Evolutionary conservation across 2,888 invertebrate species (phyloP).

Genomic region (Synergus umbraculus): DNA sequence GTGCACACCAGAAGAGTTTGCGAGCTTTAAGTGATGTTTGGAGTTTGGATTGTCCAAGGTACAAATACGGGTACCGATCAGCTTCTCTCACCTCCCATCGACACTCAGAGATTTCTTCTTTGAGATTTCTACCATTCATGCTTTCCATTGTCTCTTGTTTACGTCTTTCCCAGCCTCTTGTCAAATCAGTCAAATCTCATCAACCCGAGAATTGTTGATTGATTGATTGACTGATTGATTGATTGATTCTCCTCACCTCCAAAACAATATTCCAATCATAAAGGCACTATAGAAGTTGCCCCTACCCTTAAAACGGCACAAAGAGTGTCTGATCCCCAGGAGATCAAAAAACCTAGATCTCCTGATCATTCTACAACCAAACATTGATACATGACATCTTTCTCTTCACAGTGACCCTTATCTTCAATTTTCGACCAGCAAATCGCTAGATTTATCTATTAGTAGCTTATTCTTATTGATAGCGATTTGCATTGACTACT

Average conservation of each 20-base stretch:
- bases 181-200: background rate
- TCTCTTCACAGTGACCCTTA: slow-evolving; percentile 16
- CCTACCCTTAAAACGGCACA: background rate
- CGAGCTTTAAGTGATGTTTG: slow-evolving; percentile 43
- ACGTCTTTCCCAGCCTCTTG: background rate
- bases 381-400: slow-evolving; percentile 2
- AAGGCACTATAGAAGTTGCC: slow-evolving; percentile 12
- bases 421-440: slow-evolving; percentile 17
- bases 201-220: background rate
- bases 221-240: too few species aligned
- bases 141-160: slow-evolving; percentile 21
- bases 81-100: slow-evolving; percentile 14
- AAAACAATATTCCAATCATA: background rate
- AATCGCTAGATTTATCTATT: background rate
- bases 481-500: background rate
- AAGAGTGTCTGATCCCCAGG: slow-evolving; percentile 2
- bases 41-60: slow-evolving; percentile 51
- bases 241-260: background rate
- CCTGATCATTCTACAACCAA: background rate
- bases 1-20: slow-evolving; percentile 20
- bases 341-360: background rate
- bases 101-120: slow-evolving; percentile 25
- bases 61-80: slow-evolving; percentile 57
- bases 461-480: too few species aligned
- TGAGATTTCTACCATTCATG: background rate